Evolutionary conservation across 2,888 invertebrate species (phyloP), one percentile per base, ranked within the genome.

Genomic region (Eudasyphora cyanicolor): DNA sequence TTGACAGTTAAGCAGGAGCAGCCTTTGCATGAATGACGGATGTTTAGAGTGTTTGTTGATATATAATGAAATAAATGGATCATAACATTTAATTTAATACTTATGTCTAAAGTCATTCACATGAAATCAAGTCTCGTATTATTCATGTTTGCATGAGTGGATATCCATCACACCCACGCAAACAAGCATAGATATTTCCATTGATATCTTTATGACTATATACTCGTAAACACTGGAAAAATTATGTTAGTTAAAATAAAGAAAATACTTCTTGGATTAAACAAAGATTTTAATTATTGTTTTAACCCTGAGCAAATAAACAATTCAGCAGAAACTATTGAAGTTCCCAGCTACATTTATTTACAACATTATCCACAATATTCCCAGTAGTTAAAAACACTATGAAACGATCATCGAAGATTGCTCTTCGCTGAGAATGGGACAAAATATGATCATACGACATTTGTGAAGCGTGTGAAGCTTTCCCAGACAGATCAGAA

Each of bases 41-140:
- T 60, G 60, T 60, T 60, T 32, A 8, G 60, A 32, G 60, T 60
- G 60, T 60, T 32, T 60, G 60, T 60, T 32, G 60, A 60, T 29
- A 60, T 60, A 60, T 60, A n/a, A 60, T 60, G 60, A 32, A 32
- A 60, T 60, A 32, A 60, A 60, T 60, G 60, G 60, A 60, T 60
- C 60, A 60, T 60, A 60, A 60, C 27, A 60, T 60, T 60, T 60
- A 60, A 60, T 60, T 60, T 60, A 60, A 60, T 60, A 60, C 60
- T 60, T 32, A 32, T 60, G 60, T 60, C 60, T 60, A 32, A 29
- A 60, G 60, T 60, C 60, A 60, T 32, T 60, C 60, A 27, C 27
- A 27, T n/a, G 4, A 60, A 60, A 32, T 60, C 29, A 60, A 29
- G 60, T 60, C 21, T 60, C n/a, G 29, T 32, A 5, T 14, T 0